A percentile compares a stretch with the other conserved stretches of the same genome.
These are phyloP conservation scores for Slavum lentiscoides DNA, from an alignment of 2,888 invertebrate species.

Conservation along the genomic window DNA sequence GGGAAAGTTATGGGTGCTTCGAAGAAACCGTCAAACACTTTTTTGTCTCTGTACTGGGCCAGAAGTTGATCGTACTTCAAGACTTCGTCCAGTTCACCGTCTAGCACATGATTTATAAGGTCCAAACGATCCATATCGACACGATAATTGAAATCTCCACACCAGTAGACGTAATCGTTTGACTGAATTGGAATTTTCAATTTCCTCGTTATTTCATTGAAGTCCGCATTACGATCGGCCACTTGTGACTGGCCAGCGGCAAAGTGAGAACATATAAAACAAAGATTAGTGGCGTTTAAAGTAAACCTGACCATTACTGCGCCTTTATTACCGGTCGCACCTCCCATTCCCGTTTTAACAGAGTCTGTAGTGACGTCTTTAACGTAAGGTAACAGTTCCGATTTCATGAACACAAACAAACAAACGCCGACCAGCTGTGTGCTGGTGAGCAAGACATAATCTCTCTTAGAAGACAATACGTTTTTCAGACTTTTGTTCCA, in stretches of 20 bases:
- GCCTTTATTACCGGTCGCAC: constrained; percentile 96
- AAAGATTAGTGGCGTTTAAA: constrained; percentile 88
- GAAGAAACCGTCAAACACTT: constrained; percentile 88
- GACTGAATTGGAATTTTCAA: constrained; percentile 90
- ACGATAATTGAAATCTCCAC: constrained; percentile 98
- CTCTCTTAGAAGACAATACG: constrained; percentile 81
- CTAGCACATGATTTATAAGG: constrained; percentile 79
- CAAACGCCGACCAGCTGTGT: constrained; percentile 98
- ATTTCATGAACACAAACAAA: constrained; percentile 89
- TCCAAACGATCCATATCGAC: constrained; percentile 95
- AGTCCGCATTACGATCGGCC: constrained; percentile 93
- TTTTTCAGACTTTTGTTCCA: constrained; percentile 97
- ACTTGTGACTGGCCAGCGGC: constrained; percentile 98
- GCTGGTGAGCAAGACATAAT: constrained; percentile 87
- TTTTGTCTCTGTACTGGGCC: constrained; percentile 76
- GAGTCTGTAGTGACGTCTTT: constrained; percentile 92
- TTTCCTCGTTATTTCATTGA: constrained; percentile 91
- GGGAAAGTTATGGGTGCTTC: constrained; percentile 91
- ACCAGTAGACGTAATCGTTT: constrained; percentile 99
- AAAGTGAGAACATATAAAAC: constrained; percentile 98
- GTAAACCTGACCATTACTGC: constrained; percentile 91
- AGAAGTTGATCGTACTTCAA: constrained; percentile 85
- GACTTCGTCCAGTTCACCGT: constrained; percentile 75
- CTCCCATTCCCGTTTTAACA: constrained; percentile 97
- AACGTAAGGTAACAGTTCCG: constrained; percentile 84